Conservation (phyloP, 2,888 invertebrate genomes). For the Nephrotoma appendiculata region DNA sequence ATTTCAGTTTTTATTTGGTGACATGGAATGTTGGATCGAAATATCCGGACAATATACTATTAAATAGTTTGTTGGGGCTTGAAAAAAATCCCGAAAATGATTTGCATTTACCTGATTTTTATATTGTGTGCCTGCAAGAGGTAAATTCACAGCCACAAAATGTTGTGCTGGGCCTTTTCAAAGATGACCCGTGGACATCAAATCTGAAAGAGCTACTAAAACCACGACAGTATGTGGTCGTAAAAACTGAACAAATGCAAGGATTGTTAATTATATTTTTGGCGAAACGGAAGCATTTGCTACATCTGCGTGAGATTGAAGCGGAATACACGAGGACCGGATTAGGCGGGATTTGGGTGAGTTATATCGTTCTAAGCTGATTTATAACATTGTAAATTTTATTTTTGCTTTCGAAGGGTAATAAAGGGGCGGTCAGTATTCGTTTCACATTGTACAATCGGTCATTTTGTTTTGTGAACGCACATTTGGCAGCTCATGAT, state of each 20-base stretch:
- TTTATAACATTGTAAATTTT: not conserved
- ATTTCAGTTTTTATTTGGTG: slow-evolving; percentile 56
- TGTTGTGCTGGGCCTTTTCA: slow-evolving; percentile 63
- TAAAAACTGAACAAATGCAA: slow-evolving; percentile 69
- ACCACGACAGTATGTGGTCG: slow-evolving; percentile 54
- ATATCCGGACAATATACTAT: slow-evolving; percentile 53
- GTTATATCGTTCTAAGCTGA: slow-evolving; percentile 17
- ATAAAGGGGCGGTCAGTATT: slow-evolving; percentile 87
- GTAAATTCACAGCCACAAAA: slow-evolving; percentile 79
- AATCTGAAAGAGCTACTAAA: slow-evolving; percentile 54
- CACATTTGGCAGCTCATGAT: slow-evolving; percentile 84
- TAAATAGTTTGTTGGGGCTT: slow-evolving; percentile 55
- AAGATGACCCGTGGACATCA: slow-evolving; percentile 75
- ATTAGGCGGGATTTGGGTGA: slow-evolving; percentile 83
- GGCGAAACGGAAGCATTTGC: slow-evolving; percentile 60
- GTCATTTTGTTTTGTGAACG: slow-evolving; percentile 76
- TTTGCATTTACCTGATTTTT: slow-evolving; percentile 62
- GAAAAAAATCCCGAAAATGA: slow-evolving; percentile 45
- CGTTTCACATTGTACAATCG: slow-evolving; percentile 78
- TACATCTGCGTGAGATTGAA: slow-evolving; percentile 72
- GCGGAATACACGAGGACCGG: slow-evolving; percentile 81
- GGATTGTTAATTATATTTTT: slow-evolving; percentile 71
- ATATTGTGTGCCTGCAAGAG: slow-evolving; percentile 70
- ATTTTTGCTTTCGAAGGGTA: slow-evolving; percentile 49
- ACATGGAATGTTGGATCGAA: slow-evolving; percentile 87